These are phyloP conservation scores for Argyresthia goedartella DNA, from an alignment of 2,888 invertebrate genomes.

Conservation along the genomic window DNA sequence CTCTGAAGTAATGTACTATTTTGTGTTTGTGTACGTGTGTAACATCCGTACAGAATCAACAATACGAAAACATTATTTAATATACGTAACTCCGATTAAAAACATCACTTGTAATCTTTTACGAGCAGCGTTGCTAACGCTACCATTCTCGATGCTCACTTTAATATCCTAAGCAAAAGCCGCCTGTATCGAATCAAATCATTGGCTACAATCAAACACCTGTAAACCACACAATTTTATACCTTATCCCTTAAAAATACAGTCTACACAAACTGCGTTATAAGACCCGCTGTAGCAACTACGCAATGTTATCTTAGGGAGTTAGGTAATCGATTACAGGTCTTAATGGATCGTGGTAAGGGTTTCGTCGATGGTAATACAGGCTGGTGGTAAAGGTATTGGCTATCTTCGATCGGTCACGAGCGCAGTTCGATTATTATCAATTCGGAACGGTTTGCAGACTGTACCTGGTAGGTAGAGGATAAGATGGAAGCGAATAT, in stretches of 20 bases:
- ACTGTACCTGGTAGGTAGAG: conserved; percentile 1
- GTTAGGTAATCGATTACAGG: no score
- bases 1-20: no score
- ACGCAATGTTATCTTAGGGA: no score
- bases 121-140: neutral
- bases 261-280: neutral
- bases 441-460: conserved; percentile 37
- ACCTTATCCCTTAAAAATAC: neutral
- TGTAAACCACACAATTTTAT: neutral
- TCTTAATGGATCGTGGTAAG: neutral
- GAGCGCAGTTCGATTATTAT: conserved; percentile 38
- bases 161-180: neutral
- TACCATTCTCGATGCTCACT: neutral
- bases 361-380: neutral
- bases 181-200: conserved; percentile 1
- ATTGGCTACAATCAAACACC: neutral
- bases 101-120: neutral
- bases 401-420: conserved; percentile 25
- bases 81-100: conserved; percentile 11
- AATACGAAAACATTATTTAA: conserved; percentile 1
- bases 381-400: neutral
- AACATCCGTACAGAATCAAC: no score
- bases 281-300: no score
- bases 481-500: no score
- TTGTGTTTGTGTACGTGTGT: no score